Base-by-base conservation (phyloP, 1,140 invertebrate genomes). In the Archivesica marissinica region DNA sequence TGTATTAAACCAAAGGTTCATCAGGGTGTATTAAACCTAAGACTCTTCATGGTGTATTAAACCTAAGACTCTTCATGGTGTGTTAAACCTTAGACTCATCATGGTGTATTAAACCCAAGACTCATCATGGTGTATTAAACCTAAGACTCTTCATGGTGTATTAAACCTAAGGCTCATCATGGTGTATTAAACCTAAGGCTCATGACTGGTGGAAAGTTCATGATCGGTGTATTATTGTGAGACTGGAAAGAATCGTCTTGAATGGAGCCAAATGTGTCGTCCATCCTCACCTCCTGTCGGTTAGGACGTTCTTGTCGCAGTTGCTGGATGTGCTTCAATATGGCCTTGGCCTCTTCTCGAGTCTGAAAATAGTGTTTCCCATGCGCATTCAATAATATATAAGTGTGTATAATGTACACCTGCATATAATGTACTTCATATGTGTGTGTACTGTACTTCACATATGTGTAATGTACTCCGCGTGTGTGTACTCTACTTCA, bases 341-440 rank as follows among this genome's bases (percentile, higher is more conserved):
- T 94, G 0, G 96, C 96, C 94, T 98, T 98, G 0, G 97, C 98
- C 93, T 98, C 97, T 94, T 98, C 97, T 94, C 98, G 97, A 0
- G 97, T 98, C 96, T 97, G 93, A 84, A 86, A 54, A 56, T 3
- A 11, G 15, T 35, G 23, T 28, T 9, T 47, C 7, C 7, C 44
- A 47, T 9, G 17, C 44, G 17, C 44, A 47, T 7, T 47, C 7
- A 47, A 7, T 47, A 9, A 47, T 17, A 47, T 47, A 47, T 47
- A 9, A 47, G 7, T 7, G 7, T 47, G 7, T 17, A 47, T 47
- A 9, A 47, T 7, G 44, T 17, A 47, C 7, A 47, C 44, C 44
- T 47, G 17, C 7, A 17, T 17, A 47, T 47, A 47, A 47, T n/a
- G n/a, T n/a, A n/a, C n/a, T n/a, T n/a, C n/a, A n/a, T n/a, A n/a